Base-by-base conservation (phyloP, 2,797 vertebrate genomes). In the Discoglossus pictus region DNA sequence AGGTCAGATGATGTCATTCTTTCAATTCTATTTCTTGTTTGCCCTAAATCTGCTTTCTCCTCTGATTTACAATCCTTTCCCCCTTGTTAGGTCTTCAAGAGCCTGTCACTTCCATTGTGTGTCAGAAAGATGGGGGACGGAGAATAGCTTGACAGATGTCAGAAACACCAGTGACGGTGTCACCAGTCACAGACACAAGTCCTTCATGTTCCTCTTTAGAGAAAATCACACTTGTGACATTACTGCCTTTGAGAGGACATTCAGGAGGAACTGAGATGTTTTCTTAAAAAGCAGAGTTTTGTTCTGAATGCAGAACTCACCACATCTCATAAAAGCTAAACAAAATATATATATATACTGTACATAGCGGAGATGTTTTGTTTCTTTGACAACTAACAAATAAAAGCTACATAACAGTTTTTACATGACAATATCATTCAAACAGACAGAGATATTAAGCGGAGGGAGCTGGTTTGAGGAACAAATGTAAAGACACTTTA, bases 71-170 rank as follows among this genome's bases (percentile, higher is more conserved):
- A 51, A 51, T 2, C 8, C 20, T 43, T 0, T 65, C 50, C 0
- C 9, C 38, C 64, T 35, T 68, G 48, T 24, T 43, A 44, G 63
- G 38, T 0, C 42, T 55, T 47, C 11, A 46, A 54, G 25, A 2
- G 6, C 50, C 23, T 54, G 62, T 47, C 62, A 65, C n/a, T n/a
- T 65, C 43, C 35, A 56, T 55, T 65, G 51, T 55, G 27, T 51
- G 36, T 65, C 40, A 16, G 24, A 8, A 65, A 65, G 27, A 46
- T 44, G 10, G 40, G 42, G 13, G 24, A 25, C 42, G 20, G 16
- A 18, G 34, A 55, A 65, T 46, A 38, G 21, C 46, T 35, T 65
- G 62, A 65, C 62, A 65, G 51, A 55, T 55, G 62, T 65, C 62
- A 65, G 51, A 55, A 55, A 55, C 62, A 65, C 39, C 40, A 65